Evolutionary conservation across 92 coral and sea anemone genomes (phyloP).

Genomic region (Phenganax stokvisi): DNA sequence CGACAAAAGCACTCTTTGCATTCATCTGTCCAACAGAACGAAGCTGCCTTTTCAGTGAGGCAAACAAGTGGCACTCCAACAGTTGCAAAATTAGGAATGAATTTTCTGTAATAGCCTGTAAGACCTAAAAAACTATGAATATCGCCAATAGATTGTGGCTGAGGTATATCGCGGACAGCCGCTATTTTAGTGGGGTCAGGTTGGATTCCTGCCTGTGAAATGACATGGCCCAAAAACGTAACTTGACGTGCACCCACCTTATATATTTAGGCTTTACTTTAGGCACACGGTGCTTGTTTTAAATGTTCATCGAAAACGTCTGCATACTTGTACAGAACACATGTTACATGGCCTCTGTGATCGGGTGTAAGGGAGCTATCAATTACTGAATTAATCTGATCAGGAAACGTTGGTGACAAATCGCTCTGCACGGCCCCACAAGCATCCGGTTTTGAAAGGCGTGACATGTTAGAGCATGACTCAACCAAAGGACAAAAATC

Average conservation of each 20-base stretch:
- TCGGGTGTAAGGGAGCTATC: not conserved
- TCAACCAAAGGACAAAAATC: slow-evolving; percentile 45
- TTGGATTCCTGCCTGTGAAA: no score
- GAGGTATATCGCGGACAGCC: no score
- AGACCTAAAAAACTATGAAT: no score
- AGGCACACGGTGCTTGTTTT: slow-evolving; percentile 12
- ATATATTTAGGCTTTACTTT: slow-evolving; percentile 1
- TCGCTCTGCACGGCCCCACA: slow-evolving; percentile 7
- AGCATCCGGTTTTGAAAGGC: not conserved
- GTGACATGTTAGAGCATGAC: not conserved
- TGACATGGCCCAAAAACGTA: no score
- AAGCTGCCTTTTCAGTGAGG: no score
- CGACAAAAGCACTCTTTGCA: no score
- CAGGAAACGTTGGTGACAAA: not conserved
- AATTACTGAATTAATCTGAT: not conserved
- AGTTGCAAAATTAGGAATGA: no score
- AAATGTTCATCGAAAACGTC: slow-evolving; percentile 1
- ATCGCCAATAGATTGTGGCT: no score
- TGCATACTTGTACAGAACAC: not conserved
- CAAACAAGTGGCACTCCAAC: no score
- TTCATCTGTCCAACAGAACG: no score
- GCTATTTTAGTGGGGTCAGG: no score
- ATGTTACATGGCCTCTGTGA: not conserved
- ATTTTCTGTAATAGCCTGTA: no score
- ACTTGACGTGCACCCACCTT: not conserved